These are phyloP conservation scores for Gymnopithys bicolor DNA, from an alignment of 2,797 vertebrate species.

Conservation along the genomic window DNA sequence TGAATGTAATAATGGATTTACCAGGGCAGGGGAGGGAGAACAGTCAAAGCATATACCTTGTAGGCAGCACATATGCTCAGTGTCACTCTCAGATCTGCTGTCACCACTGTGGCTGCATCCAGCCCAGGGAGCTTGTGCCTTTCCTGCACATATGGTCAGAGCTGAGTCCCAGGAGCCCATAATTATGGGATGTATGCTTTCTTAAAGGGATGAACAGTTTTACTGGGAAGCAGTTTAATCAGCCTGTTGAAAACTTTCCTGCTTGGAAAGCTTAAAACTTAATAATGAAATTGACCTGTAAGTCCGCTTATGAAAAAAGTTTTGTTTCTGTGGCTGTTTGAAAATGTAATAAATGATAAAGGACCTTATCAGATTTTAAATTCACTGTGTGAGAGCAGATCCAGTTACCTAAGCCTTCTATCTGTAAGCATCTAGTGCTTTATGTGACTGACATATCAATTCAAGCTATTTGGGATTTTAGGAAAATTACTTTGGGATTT, in stretches of 20 bases:
- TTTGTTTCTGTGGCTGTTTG: background rate
- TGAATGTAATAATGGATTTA: background rate
- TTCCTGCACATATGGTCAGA: slow-evolving; percentile 34
- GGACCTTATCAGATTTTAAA: background rate
- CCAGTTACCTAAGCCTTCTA: background rate
- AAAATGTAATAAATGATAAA: background rate
- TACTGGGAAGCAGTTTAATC: background rate
- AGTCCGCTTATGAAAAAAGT: background rate
- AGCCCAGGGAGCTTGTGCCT: background rate
- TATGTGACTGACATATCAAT: background rate
- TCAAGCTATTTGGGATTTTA: background rate
- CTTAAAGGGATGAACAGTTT: background rate
- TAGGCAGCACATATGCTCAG: slow-evolving; percentile 21
- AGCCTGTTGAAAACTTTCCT: background rate
- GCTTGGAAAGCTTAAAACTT: background rate
- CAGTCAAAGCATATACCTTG: background rate
- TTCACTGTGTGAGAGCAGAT: background rate
- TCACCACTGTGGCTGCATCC: background rate
- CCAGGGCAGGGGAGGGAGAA: background rate
- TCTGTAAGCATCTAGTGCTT: background rate
- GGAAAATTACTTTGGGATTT: background rate
- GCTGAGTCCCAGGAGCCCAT: background rate
- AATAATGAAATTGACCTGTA: background rate
- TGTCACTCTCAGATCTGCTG: slow-evolving; percentile 29
- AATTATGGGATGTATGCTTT: background rate